Conservation (phyloP, 2,797 vertebrate genomes). For the Anas capensis region DNA sequence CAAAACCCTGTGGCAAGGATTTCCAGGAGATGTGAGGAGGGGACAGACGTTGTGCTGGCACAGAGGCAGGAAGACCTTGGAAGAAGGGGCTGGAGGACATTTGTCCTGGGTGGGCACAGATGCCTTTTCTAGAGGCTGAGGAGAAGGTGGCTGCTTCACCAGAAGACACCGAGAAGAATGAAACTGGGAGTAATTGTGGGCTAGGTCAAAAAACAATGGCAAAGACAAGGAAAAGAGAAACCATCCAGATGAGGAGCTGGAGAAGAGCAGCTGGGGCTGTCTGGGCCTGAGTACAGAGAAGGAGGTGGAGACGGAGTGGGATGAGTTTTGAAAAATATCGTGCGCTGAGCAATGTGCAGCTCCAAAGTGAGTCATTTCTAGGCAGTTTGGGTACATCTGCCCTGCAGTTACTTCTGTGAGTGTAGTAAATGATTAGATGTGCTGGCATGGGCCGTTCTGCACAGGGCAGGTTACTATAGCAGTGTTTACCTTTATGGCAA, state of each 20-base stretch:
- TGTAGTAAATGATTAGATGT: background rate
- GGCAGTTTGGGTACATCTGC: constrained; percentile 24
- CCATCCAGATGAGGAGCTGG: background rate
- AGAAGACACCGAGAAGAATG: background rate
- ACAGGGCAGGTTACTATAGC: constrained; percentile 67
- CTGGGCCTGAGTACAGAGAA: background rate
- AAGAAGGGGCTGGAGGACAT: background rate
- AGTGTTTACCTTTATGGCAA: constrained; percentile 61
- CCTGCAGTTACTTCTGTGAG: constrained; percentile 34
- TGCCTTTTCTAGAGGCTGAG: background rate
- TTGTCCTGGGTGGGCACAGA: background rate
- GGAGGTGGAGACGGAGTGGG: background rate
- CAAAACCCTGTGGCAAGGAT: background rate
- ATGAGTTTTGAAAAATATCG: background rate
- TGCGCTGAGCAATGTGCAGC: background rate
- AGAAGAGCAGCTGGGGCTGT: background rate
- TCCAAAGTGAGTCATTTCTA: constrained; percentile 25
- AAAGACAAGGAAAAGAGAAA: background rate
- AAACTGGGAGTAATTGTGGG: background rate
- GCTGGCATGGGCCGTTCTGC: background rate
- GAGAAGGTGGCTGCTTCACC: background rate
- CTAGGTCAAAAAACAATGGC: background rate
- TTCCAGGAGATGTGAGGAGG: background rate
- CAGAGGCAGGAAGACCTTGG: background rate
- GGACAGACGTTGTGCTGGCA: background rate